Evolutionary conservation across 1,140 invertebrate genomes (phyloP).

Genomic region (Tetramorium simillimum): DNA sequence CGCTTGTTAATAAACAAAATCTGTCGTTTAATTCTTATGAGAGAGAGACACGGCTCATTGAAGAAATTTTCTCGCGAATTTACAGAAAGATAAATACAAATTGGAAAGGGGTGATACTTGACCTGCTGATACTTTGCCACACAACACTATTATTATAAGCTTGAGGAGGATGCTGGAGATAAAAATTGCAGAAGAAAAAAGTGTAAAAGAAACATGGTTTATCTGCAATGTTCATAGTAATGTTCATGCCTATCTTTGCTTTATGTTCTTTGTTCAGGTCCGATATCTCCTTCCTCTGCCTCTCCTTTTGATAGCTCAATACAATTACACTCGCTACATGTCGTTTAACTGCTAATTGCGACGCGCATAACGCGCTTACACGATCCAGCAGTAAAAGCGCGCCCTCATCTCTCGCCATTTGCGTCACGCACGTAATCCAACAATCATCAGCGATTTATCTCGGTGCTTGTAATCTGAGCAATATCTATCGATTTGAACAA

Average conservation of each 20-base stretch:
- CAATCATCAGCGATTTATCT: constrained; percentile 1
- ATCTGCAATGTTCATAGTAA: not conserved
- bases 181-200: not conserved
- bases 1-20: constrained; percentile 32
- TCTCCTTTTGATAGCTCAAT: constrained; percentile 39
- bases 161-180: not conserved
- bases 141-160: not conserved
- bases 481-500: not conserved
- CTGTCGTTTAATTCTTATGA: not conserved
- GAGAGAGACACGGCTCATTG: not conserved
- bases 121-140: no score
- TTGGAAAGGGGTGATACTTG: not conserved
- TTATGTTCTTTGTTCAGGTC: not conserved
- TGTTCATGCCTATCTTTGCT: not conserved
- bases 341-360: constrained; percentile 58
- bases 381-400: constrained; percentile 33
- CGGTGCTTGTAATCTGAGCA: not conserved
- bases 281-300: not conserved
- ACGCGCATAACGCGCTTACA: not conserved
- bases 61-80: constrained; percentile 6
- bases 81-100: not conserved
- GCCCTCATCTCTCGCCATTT: constrained; percentile 2
- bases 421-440: not conserved
- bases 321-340: constrained; percentile 17
- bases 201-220: not conserved